Evolutionary conservation across 2,888 invertebrate genomes (phyloP).

Genomic region (Myopa tessellatipennis): DNA sequence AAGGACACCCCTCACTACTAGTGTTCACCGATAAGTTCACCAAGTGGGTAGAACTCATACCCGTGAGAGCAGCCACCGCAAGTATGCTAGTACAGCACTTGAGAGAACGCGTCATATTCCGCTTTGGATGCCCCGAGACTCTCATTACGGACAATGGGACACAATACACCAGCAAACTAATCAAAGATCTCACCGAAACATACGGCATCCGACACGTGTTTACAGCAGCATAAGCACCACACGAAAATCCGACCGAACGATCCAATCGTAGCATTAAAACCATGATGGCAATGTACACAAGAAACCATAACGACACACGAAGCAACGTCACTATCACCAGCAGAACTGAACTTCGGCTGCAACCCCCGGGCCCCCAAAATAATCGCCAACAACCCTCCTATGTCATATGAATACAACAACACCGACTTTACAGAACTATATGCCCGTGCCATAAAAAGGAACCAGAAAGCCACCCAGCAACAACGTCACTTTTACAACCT

Average conservation of each 20-base stretch:
- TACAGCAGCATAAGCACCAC: background rate
- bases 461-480: too few species aligned
- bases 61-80: too few species aligned
- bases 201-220: background rate
- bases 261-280: background rate
- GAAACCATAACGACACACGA: too few species aligned
- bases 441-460: too few species aligned
- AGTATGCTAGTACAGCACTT: background rate
- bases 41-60: too few species aligned
- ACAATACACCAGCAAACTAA: background rate
- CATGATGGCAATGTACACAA: too few species aligned
- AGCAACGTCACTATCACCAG: background rate
- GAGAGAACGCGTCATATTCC: background rate
- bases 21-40: too few species aligned
- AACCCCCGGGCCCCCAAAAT: background rate
- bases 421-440: too few species aligned
- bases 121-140: background rate
- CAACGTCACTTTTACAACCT: too few species aligned
- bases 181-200: background rate
- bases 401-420: too few species aligned
- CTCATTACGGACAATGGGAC: conserved; percentile 14
- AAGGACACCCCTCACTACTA: too few species aligned
- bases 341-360: background rate
- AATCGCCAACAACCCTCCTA: background rate
- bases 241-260: background rate